Base-by-base conservation (phyloP, 2,888 invertebrate species). In the Dimorphilus gyrociliatus region DNA sequence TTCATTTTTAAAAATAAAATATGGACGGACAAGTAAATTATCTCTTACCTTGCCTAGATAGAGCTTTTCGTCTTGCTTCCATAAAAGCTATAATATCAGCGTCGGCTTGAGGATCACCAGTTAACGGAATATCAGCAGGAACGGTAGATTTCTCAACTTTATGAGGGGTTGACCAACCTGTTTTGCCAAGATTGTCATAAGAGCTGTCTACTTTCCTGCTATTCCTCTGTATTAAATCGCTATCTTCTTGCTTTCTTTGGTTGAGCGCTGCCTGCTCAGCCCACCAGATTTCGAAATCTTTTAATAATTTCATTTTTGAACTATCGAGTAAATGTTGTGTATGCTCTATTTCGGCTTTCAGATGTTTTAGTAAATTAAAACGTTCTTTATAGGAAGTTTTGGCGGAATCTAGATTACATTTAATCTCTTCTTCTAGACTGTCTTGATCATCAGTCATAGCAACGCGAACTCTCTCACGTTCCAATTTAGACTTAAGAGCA, bases 271-370 rank as follows among this genome's bases (percentile, higher is more conserved):
- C 42, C 41, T 60, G 57, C 24, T 56, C 52, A 3, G 52, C 50
- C 60, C 61, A 62, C 62, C 62, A 62, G 21, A 54, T 32, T 36
- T 62, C 60, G 48, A 62, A 62, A 32, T 60, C 59, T 39, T 60
- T 60, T 52, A 61, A 53, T 25, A 62, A 37, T 37, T 58, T 50
- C 7, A 60, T 53, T 37, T 60, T 60, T 15, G 52, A 44, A 34
- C 53, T 57, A 41, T 62, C 61, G 29, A 62, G 39, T 16, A 59
- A 36, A 41, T 60, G 58, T 36, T 62, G 59, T 23, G 55, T 37
- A 39, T 62, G 62, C 33, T 62, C 61, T 23, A 60, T 60, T 39
- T 59, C 58, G 25, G 50, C 50, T 41, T 62, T 62, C 34, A 62
- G 39, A n/a, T 40, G 37, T 19, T 52, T 45, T 23, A 62, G 41